Percentiles rank a stretch among this genome's conserved stretches.
These are phyloP conservation scores for Zootoca vivipara DNA, from an alignment of 2,113 vertebrate genomes.

Conservation along the genomic window DNA sequence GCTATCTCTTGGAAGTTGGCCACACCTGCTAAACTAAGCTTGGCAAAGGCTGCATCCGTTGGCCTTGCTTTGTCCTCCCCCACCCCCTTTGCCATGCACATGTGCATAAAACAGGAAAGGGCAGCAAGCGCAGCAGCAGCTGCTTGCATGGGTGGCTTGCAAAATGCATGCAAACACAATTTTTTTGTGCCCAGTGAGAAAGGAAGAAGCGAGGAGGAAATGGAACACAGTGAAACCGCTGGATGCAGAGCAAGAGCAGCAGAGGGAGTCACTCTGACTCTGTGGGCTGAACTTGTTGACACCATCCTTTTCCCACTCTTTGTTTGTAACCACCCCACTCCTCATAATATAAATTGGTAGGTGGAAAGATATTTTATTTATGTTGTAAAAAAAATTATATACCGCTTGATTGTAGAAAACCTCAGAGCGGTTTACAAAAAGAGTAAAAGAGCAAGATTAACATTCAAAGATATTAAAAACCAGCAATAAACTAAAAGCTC, in stretches of 20 bases:
- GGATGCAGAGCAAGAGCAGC: background rate
- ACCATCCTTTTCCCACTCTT: background rate
- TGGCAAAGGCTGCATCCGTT: background rate
- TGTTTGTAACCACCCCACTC: background rate
- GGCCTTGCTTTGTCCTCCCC: background rate
- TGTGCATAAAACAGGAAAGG: background rate
- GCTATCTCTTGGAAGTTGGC: no score
- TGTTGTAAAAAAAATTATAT: no score
- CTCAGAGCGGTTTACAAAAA: no score
- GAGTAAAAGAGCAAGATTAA: no score
- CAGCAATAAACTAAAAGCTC: no score
- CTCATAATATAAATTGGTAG: no score
- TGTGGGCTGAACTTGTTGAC: background rate
- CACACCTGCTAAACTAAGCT: no score
- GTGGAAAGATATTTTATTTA: no score
- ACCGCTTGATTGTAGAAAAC: no score
- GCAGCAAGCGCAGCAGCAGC: background rate
- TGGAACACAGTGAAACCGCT: background rate
- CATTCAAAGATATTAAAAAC: no score
- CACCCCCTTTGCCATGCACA: no score
- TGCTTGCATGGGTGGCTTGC: background rate
- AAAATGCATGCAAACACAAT: background rate
- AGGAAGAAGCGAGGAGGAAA: background rate
- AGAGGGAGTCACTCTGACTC: background rate
- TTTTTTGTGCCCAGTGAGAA: background rate